phyloP scores from a whole-genome alignment of 92 coral and sea anemone species.

The Desmophyllum pertusum region DNA sequence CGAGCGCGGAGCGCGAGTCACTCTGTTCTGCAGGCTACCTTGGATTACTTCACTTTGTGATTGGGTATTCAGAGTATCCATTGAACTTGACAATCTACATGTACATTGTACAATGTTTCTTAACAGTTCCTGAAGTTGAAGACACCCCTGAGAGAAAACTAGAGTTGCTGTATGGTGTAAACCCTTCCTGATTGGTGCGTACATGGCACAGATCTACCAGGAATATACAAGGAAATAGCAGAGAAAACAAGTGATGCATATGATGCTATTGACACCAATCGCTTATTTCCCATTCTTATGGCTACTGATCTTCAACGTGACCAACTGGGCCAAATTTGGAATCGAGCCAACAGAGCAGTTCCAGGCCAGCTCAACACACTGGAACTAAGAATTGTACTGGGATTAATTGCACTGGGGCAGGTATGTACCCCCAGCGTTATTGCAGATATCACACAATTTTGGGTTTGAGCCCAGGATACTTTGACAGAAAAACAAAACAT shows the following conservation, averaged over 20 bases:
- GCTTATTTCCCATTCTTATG: constrained; percentile 79
- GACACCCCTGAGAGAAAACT: constrained; percentile 67
- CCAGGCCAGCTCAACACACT: constrained; percentile 87
- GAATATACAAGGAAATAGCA: constrained; percentile 82
- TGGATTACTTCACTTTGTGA: too few relatives aligned
- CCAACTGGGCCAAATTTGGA: constrained; percentile 91
- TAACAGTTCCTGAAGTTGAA: constrained; percentile 44
- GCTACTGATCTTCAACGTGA: constrained; percentile 90
- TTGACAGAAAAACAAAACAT: too few relatives aligned
- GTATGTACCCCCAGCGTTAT: constrained; percentile 34
- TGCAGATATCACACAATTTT: too few relatives aligned
- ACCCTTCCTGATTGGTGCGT: constrained; percentile 87
- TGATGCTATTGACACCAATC: constrained; percentile 77
- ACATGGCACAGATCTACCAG: constrained; percentile 76
- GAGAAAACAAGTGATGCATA: constrained; percentile 59
- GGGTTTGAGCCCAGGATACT: too few relatives aligned
- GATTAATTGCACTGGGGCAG: constrained; percentile 96
- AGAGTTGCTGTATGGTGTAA: constrained; percentile 73
- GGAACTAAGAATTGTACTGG: constrained; percentile 89
- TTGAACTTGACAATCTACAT: not conserved
- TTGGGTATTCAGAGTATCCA: not conserved
- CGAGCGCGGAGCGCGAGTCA: too few relatives aligned
- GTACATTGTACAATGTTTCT: not conserved
- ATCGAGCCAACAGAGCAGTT: constrained; percentile 69
- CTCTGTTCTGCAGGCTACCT: too few relatives aligned